Evolutionary conservation across 2,888 invertebrate species (phyloP), one percentile per base, ranked within the genome.

Genomic region (Parascotia fuliginaria): DNA sequence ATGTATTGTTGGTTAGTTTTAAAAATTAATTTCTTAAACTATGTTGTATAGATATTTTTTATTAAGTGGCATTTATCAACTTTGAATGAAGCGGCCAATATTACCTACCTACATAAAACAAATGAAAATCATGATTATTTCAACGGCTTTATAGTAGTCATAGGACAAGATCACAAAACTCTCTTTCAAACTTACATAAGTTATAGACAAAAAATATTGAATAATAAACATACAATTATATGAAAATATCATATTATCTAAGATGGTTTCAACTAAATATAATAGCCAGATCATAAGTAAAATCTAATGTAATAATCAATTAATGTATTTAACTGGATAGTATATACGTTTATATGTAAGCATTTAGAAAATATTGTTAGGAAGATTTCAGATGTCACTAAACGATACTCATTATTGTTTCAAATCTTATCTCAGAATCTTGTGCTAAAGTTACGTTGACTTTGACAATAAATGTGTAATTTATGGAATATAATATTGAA

Each of bases 391-490:
- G 61, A 63, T 72, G 7, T 65, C n/a, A 65, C 61, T 34, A 34
- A 60, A 63, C 54, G 38, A 67, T 65, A 70, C 69, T 69, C 61
- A 65, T 65, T 62, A 66, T 77, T 72, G 52, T 73, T 81, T 75
- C 43, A 53, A 28, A 60, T 66, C 53, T 66, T 73, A 63, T 77
- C 76, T 77, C 60, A 60, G 75, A 76, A 81, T 84, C 77, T 83
- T 81, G 78, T 80, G 77, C 85, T 88, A 84, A 79, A 70, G 70
- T 90, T 92, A 89, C 85, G 88, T 92, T 92, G 87, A 92, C 90
- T 91, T 89, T 89, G 91, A 92, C 91, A 92, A 92, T 92, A 92
- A 92, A 89, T 89, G 89, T 91, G 86, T 89, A 87, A 85, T 86
- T 85, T 79, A 84, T 73, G 78, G 75, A 81, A 77, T 84, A 76